Conservation (phyloP, 2,113 vertebrate species). For the Anguilla japonica region DNA sequence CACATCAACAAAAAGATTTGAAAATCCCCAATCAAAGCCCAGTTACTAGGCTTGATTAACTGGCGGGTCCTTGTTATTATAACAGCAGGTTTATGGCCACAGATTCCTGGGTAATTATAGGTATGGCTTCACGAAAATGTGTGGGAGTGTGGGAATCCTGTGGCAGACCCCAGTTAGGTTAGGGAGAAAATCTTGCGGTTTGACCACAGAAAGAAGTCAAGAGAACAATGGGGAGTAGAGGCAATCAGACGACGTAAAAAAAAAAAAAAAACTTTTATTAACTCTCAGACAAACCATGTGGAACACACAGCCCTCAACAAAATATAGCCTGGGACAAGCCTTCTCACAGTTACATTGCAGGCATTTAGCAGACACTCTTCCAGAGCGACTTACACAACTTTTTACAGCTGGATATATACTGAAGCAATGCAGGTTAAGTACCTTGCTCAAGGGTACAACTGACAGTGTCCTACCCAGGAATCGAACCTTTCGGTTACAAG, state of each 20-base stretch:
- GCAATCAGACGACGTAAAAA: neutral
- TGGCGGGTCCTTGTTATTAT: conserved; percentile 59
- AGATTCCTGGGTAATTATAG: conserved; percentile 73
- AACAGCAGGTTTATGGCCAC: conserved; percentile 61
- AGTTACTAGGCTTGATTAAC: conserved; percentile 1
- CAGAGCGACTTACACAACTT: too few relatives aligned
- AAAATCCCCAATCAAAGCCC: conserved; percentile 25
- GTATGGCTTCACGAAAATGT: conserved; percentile 45
- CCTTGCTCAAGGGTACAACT: too few relatives aligned
- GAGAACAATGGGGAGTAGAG: neutral
- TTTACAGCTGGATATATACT: too few relatives aligned
- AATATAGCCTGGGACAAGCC: too few relatives aligned
- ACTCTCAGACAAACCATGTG: too few relatives aligned
- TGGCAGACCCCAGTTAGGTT: neutral
- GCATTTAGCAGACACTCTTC: too few relatives aligned
- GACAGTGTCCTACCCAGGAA: too few relatives aligned
- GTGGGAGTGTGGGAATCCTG: conserved; percentile 51
- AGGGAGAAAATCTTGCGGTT: neutral
- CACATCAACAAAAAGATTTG: conserved; percentile 30
- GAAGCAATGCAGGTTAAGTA: too few relatives aligned
- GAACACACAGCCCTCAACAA: too few relatives aligned
- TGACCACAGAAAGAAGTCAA: neutral
- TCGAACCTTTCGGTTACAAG: too few relatives aligned
- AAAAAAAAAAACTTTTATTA: too few relatives aligned
- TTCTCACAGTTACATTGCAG: too few relatives aligned